A percentile compares a stretch with the other conserved stretches of the same genome.
phyloP scores from a whole-genome alignment of 2,113 vertebrate species.

The Orycteropus afer region DNA sequence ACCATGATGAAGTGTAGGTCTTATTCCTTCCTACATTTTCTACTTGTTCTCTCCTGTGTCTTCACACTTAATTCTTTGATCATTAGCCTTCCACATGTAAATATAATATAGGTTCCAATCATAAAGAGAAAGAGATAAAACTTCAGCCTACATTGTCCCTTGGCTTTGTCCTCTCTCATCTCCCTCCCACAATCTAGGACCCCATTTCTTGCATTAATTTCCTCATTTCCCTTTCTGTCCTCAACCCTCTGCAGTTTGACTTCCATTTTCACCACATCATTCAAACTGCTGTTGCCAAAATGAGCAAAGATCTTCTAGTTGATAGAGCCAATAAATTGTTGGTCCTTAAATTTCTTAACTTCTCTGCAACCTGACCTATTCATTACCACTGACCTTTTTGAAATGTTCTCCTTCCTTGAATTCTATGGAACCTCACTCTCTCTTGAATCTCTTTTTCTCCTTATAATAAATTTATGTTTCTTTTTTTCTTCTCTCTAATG shows the following conservation, averaged over 20 bases:
- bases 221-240: not conserved
- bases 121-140: not conserved
- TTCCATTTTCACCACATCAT: not conserved
- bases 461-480: not conserved
- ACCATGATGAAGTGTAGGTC: not conserved
- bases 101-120: not conserved
- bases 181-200: no score
- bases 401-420: not conserved
- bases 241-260: not conserved
- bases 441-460: not conserved
- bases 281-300: not conserved
- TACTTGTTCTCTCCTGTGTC: not conserved
- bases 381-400: not conserved
- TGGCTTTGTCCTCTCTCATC: not conserved
- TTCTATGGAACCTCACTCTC: not conserved
- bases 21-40: fast-evolving
- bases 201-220: not conserved
- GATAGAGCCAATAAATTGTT: not conserved
- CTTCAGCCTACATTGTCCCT: not conserved
- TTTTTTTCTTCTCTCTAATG: not conserved
- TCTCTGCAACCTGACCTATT: not conserved
- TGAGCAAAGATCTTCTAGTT: not conserved
- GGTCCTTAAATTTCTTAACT: not conserved
- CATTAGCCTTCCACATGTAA: not conserved
- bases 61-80: not conserved